Conservation (phyloP, 92 coral and sea anemone species). For the Palythoa grandis region DNA sequence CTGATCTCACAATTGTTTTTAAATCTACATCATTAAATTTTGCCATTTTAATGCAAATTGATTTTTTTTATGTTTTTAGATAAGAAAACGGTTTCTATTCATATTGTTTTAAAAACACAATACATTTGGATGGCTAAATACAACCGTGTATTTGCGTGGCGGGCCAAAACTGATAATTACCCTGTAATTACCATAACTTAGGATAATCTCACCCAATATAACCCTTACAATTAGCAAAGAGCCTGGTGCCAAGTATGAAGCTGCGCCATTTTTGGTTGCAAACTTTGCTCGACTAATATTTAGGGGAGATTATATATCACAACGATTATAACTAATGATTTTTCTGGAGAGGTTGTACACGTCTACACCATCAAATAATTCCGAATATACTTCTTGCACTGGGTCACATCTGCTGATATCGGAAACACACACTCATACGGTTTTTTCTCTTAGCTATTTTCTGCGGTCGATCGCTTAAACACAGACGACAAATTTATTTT, state of each 20-base stretch:
- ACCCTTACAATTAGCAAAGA: neutral
- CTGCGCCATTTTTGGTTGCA: slow-evolving; percentile 41
- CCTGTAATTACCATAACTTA: neutral
- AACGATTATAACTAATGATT: neutral
- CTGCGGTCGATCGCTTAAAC: slow-evolving; percentile 14
- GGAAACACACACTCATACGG: neutral
- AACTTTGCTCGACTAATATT: neutral
- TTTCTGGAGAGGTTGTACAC: neutral
- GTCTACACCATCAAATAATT: neutral
- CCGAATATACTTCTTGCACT: neutral
- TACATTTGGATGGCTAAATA: neutral
- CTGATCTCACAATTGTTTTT: no score
- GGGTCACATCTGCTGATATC: neutral
- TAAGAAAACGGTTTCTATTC: no score
- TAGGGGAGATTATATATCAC: neutral
- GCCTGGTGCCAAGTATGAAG: slow-evolving; percentile 13
- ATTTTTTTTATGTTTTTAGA: no score
- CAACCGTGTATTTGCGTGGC: neutral
- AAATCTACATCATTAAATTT: no score
- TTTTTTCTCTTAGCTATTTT: neutral
- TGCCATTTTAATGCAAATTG: slow-evolving; percentile 15
- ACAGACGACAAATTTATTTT: neutral
- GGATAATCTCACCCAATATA: neutral
- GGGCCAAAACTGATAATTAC: slow-evolving; percentile 5
- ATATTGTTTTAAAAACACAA: no score